Base-by-base conservation (phyloP, 2,888 invertebrate genomes). In the Furcula furcula region DNA sequence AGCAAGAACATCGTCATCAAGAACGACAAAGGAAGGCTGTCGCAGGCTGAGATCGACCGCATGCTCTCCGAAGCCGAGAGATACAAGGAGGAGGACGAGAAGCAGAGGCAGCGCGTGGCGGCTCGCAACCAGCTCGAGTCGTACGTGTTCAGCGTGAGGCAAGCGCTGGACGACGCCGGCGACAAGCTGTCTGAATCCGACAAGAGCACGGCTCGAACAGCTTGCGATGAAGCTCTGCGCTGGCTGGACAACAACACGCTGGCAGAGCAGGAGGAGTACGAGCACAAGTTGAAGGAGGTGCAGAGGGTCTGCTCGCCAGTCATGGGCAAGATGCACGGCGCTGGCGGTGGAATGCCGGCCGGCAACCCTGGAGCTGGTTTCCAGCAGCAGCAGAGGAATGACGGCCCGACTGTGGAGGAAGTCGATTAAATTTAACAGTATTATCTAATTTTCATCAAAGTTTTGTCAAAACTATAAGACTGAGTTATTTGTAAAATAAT, bases 11-110 rank as follows among this genome's bases (percentile, higher is more conserved):
- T 95, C 44, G 93, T 93, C 20, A 95, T 95, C 43, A 94, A 93
- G 66, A 95, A 95, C 76, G 94, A 95, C 81, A 94, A 93, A 65
- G 94, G 95, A 0, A 90, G 95, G 4, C 82, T 95, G 22, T 93
- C 94, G 10, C 94, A 94, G 65, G 92, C 92, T n/a, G 95, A 95
- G 60, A 95, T 95, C 47, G 94, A 95, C 48, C 87, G 92, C 38
- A n/a, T n/a, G n/a, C n/a, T n/a, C n/a, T n/a, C n/a, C n/a, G n/a
- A n/a, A n/a, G n/a, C n/a, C n/a, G n/a, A 94, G 58, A 85, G 82
- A 29, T 94, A 93, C 75, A 90, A 91, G 21, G 93, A 92, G 19
- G 94, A 94, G 59, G 94, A 94, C 60, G 92, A 92, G 36, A 90
- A 90, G 55, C 93, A 93, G 49, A 81, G 91, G 3, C 91, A 93